phyloP scores from a whole-genome alignment of 2,113 vertebrate species.

The Calyptomena viridis region DNA sequence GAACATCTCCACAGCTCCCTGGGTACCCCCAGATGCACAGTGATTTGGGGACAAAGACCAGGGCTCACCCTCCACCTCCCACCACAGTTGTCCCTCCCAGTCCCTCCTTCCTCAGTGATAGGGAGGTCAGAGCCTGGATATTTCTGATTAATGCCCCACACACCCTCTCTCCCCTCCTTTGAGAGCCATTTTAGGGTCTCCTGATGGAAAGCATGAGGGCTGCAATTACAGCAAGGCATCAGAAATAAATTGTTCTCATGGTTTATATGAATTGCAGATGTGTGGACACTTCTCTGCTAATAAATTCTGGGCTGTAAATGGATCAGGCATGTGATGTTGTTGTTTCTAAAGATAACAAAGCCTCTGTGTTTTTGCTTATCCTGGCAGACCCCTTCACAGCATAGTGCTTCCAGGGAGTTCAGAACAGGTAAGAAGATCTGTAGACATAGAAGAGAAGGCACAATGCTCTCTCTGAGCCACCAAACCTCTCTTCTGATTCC shows the following conservation, averaged over 20 bases:
- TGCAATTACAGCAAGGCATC: background rate
- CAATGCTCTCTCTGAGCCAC: background rate
- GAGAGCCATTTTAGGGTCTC: background rate
- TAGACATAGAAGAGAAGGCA: background rate
- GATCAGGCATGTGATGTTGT: background rate
- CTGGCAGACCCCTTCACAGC: background rate
- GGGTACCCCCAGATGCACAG: rapidly evolving
- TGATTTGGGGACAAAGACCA: rapidly evolving
- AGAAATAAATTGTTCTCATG: background rate
- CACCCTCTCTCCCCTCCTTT: background rate
- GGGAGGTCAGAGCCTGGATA: background rate
- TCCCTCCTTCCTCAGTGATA: background rate
- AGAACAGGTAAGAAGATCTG: background rate
- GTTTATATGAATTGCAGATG: background rate
- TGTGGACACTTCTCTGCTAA: background rate
- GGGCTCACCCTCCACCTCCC: background rate
- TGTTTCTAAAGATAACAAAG: constrained; percentile 13
- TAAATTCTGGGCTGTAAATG: background rate
- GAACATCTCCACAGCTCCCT: background rate
- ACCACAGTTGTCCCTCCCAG: background rate
- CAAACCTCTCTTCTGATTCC: background rate
- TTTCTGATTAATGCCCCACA: background rate
- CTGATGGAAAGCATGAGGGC: background rate
- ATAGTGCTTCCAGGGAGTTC: background rate
- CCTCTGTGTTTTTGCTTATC: background rate